Evolutionary conservation across 2,113 vertebrate species (phyloP).

Genomic region (Ammodramus savannarum): DNA sequence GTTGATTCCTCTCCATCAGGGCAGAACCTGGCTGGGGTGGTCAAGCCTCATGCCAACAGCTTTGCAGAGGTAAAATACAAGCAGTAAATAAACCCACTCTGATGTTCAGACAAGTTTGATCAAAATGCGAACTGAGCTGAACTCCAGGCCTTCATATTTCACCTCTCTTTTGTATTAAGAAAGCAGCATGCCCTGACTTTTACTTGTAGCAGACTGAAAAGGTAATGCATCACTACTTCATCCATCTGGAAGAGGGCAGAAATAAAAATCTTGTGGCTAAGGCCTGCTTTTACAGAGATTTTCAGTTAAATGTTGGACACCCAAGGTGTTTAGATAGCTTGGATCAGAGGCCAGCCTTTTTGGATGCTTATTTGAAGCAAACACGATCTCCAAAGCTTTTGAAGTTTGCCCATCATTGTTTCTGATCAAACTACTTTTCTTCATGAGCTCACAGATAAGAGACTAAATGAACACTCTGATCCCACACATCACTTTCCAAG

Average conservation of each 20-base stretch:
- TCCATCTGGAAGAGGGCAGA: neutral
- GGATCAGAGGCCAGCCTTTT: neutral
- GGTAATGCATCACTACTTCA: neutral
- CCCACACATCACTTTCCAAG: neutral
- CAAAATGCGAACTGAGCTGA: neutral
- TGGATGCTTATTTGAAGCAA: slow-evolving; percentile 22
- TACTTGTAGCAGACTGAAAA: neutral
- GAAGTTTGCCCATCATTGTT: slow-evolving; percentile 14
- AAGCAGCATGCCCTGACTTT: neutral
- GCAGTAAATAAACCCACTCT: neutral
- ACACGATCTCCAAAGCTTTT: slow-evolving; percentile 23
- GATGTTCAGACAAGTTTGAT: neutral
- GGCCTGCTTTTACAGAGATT: neutral
- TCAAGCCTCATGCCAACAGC: neutral
- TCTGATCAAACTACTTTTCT: slow-evolving; percentile 41
- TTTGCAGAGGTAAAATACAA: neutral
- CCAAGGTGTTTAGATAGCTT: slow-evolving; percentile 27
- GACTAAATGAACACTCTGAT: neutral
- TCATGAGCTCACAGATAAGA: slow-evolving; percentile 40
- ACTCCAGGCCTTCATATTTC: neutral
- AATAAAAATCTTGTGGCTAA: neutral
- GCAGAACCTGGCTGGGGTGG: neutral
- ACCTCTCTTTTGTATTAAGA: neutral
- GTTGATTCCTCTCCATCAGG: neutral
- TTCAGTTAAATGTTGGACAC: slow-evolving; percentile 31